These are phyloP conservation scores for Lucinisca nassula DNA, from an alignment of 2,888 invertebrate genomes.

Conservation along the genomic window DNA sequence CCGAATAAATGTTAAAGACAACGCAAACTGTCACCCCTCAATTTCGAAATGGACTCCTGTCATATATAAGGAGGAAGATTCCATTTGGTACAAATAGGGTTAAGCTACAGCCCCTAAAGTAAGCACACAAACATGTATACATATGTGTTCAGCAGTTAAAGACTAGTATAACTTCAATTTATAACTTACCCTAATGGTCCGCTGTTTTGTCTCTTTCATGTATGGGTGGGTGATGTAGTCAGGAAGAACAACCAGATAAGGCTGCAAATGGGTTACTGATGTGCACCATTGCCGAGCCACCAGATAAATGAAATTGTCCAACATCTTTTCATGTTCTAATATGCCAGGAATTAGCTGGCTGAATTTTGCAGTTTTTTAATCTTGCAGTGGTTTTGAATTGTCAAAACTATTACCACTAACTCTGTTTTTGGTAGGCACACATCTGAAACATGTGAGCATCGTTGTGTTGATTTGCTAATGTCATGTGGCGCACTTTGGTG, in stretches of 20 bases:
- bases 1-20: too few species aligned
- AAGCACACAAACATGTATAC: too few species aligned
- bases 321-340: conserved; percentile 6
- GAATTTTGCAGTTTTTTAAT: conserved; percentile 30
- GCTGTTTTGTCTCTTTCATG: conserved; percentile 14
- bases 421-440: conserved; percentile 47
- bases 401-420: conserved; percentile 44
- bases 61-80: too few species aligned
- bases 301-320: conserved; percentile 8
- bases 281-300: conserved; percentile 22
- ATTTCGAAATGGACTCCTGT: too few species aligned
- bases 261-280: not conserved
- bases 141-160: too few species aligned
- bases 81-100: too few species aligned
- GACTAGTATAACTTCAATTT: not conserved
- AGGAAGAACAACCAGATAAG: conserved; percentile 12
- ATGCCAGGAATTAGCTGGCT: conserved; percentile 20
- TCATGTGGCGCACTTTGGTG: conserved; percentile 58
- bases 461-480: conserved; percentile 41
- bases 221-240: conserved; percentile 16
- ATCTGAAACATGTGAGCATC: conserved; percentile 60
- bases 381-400: conserved; percentile 19
- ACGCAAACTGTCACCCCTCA: too few species aligned
- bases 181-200: conserved; percentile 24
- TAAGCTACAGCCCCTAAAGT: too few species aligned